Conservation (phyloP, 2,888 invertebrate genomes). For the Brachypalpus laphriformis region DNA sequence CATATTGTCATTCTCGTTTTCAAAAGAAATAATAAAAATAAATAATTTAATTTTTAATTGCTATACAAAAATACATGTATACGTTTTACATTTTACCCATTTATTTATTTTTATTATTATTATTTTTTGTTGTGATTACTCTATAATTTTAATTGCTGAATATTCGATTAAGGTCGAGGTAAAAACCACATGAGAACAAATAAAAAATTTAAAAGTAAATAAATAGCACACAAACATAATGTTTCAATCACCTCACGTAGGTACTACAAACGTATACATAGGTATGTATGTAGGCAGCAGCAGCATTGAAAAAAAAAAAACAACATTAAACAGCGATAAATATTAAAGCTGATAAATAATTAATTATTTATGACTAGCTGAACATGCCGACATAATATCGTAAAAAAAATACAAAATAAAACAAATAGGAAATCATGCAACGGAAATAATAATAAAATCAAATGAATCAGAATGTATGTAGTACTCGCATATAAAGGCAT, state of each 20-base stretch:
- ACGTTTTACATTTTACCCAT: neutral
- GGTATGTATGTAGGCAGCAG: too few species aligned
- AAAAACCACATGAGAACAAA: conserved; percentile 23
- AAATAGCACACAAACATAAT: neutral
- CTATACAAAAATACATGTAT: neutral
- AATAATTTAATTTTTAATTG: too few species aligned
- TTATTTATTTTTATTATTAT: neutral
- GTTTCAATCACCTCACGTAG: conserved; percentile 25
- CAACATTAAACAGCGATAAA: conserved; percentile 15
- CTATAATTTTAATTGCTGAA: conserved; percentile 38
- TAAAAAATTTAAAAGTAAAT: too few species aligned
- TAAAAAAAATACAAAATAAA: conserved; percentile 15
- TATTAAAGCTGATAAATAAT: conserved; percentile 25
- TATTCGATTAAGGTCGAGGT: conserved; percentile 61
- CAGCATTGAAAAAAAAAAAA: conserved; percentile 4
- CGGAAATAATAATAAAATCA: conserved; percentile 12
- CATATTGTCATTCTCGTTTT: too few species aligned
- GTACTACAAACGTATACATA: too few species aligned
- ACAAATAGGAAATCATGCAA: conserved; percentile 34
- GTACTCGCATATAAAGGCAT: too few species aligned
- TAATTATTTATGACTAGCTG: conserved; percentile 20
- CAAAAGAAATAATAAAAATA: too few species aligned
- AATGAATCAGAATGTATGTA: neutral
- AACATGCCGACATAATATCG: conserved; percentile 18
- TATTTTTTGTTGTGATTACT: neutral